Percentiles rank a stretch among this genome's conserved stretches.
Evolutionary conservation across 1,140 invertebrate genomes (phyloP).

Genomic region (Pachyrhynchus sulphureomaculatus): DNA sequence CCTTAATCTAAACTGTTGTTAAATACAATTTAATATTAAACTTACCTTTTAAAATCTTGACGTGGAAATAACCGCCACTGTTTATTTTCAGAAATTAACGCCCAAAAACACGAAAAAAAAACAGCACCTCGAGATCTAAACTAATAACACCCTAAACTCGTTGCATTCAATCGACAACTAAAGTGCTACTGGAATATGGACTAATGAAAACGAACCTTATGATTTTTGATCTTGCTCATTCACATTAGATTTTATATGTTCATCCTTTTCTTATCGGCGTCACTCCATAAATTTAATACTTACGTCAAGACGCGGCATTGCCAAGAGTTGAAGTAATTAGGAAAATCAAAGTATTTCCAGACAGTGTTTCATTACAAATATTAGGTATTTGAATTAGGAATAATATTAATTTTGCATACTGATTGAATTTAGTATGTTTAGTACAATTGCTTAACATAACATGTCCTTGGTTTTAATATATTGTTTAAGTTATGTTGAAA

Average conservation of each 20-base stretch:
- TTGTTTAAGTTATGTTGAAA: too few relatives aligned
- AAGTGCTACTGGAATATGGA: not conserved
- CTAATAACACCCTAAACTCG: not conserved
- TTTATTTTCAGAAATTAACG: not conserved
- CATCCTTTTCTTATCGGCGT: not conserved
- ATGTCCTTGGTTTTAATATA: too few relatives aligned
- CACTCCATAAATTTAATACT: not conserved
- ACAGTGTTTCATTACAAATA: too few relatives aligned
- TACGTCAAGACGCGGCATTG: not conserved
- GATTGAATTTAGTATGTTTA: too few relatives aligned
- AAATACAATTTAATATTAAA: too few relatives aligned
- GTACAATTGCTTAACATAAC: too few relatives aligned
- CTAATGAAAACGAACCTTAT: not conserved
- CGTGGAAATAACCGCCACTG: too few relatives aligned
- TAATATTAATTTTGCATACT: too few relatives aligned
- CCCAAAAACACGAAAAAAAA: conserved; percentile 2
- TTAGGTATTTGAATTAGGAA: too few relatives aligned
- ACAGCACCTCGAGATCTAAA: not conserved
- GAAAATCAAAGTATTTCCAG: not conserved
- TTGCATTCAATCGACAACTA: not conserved
- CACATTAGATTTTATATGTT: not conserved
- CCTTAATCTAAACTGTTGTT: too few relatives aligned
- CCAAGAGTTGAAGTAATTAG: not conserved
- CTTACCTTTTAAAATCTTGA: too few relatives aligned
- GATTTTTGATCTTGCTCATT: not conserved